Base-by-base conservation (phyloP, 2,888 invertebrate species). In the Epistrophe grossulariae region DNA sequence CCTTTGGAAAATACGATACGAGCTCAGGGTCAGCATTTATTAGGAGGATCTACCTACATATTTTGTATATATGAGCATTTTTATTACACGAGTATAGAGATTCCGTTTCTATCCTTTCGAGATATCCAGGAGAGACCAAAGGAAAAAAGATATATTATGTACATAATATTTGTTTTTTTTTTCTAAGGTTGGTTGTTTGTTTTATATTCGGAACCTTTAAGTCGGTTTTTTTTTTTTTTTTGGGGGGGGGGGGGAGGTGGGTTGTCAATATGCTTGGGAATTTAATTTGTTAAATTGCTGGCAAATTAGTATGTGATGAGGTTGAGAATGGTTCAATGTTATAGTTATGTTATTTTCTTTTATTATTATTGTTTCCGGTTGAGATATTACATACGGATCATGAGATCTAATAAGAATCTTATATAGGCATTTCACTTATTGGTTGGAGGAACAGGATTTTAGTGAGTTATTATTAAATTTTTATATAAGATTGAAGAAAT, bases 241-340 rank as follows among this genome's bases (percentile, higher is more conserved):
- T 74, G n/a, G n/a, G n/a, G n/a, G n/a, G n/a, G n/a, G n/a, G n/a
- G n/a, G n/a, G n/a, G n/a, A n/a, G n/a, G n/a, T 19, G 60, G 24
- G 31, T 40, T 62, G 70, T 78, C 68, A 50, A 50, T 31, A 31
- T 70, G 40, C 19, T 77, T 13, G 31, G 48, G 64, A 72, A 82
- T 72, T 82, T 66, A 72, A 77, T 82, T 78, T 82, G 68, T 66
- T 80, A 80, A 80, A 80, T 80, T 80, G 66, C 73, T 66, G 79
- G 66, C 50, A 79, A 79, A 79, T 79, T 73, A 79, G 79, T 59
- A 52, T 80, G 73, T 50, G 66, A 66, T 60, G 64, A 70, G 77
- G 70, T 60, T 17, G 60, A 55, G 64, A 66, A 43, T 68, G 15
- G 35, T 50, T 68, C 48, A 17, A 48, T 66, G 45, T 48, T 62